These are phyloP conservation scores for Telenomus remus DNA, from an alignment of 1,140 invertebrate genomes.

Conservation along the genomic window DNA sequence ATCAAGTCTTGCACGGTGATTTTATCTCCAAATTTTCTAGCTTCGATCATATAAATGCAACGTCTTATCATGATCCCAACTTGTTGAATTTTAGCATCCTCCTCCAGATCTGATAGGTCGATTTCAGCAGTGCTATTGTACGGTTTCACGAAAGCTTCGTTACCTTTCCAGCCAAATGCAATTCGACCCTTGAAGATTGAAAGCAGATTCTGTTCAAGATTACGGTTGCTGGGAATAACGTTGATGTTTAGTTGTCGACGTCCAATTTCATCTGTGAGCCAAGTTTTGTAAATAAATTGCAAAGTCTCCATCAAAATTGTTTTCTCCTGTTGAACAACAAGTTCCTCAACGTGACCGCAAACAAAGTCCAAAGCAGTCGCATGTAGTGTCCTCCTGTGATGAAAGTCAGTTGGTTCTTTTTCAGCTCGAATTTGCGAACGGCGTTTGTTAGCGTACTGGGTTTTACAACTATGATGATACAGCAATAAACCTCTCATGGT, in stretches of 20 bases:
- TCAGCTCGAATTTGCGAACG: neutral
- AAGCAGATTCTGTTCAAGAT: conserved; percentile 3
- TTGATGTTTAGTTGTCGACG: neutral
- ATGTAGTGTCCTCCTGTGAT: neutral
- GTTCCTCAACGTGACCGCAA: neutral
- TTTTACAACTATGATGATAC: neutral
- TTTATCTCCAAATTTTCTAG: conserved; percentile 23
- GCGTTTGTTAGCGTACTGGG: neutral
- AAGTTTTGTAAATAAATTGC: neutral
- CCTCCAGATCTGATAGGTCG: conserved; percentile 3
- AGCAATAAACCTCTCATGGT: neutral
- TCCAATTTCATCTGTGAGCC: neutral
- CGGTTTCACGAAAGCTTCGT: conserved; percentile 17
- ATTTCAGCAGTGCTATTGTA: neutral
- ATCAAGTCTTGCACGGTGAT: conserved; percentile 15
- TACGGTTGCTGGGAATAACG: neutral
- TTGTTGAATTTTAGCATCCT: conserved; percentile 7
- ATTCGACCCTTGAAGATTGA: conserved; percentile 1
- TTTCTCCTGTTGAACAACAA: neutral
- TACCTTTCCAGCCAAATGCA: neutral
- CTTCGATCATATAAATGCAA: neutral
- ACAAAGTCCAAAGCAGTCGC: neutral
- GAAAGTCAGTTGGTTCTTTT: neutral
- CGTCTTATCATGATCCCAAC: conserved; percentile 12
- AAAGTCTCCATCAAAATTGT: neutral